Evolutionary conservation across 2,113 vertebrate genomes (phyloP).

Genomic region (Paratilapia polleni): DNA sequence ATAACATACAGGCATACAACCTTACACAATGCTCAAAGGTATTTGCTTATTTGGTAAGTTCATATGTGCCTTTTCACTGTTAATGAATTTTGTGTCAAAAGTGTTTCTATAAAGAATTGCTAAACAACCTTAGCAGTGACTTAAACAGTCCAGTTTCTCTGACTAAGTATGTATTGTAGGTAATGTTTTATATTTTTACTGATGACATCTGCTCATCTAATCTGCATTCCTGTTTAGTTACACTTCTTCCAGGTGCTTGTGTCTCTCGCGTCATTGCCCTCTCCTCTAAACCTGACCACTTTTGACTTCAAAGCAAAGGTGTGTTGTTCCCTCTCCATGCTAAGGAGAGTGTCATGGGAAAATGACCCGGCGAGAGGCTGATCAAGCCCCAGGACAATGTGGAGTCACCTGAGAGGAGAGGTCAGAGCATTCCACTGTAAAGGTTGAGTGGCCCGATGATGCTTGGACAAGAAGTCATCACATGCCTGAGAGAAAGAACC

Average conservation of each 20-base stretch:
- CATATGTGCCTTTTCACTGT: neutral
- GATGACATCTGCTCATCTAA: neutral
- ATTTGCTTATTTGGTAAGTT: neutral
- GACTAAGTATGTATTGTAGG: neutral
- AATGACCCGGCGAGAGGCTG: conserved; percentile 57
- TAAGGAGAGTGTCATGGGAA: conserved; percentile 69
- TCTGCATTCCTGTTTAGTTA: conserved; percentile 55
- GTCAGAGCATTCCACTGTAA: conserved; percentile 61
- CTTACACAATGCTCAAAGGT: neutral
- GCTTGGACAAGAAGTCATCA: conserved; percentile 3
- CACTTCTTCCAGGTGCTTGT: conserved; percentile 64
- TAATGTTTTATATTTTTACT: neutral
- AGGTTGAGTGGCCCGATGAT: neutral
- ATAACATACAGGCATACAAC: neutral
- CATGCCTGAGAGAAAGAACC: conserved; percentile 2
- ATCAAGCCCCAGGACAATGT: conserved; percentile 52
- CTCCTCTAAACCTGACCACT: conserved; percentile 53
- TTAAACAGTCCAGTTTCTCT: neutral
- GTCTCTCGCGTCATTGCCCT: conserved; percentile 42
- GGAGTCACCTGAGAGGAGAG: conserved; percentile 64
- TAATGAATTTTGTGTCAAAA: neutral
- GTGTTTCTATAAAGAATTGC: no score
- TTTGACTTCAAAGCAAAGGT: conserved; percentile 69
- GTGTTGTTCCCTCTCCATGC: conserved; percentile 54
- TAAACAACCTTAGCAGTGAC: neutral